These are phyloP conservation scores for Nematostella vectensis DNA, from an alignment of 92 coral and sea anemone species.

Conservation along the genomic window DNA sequence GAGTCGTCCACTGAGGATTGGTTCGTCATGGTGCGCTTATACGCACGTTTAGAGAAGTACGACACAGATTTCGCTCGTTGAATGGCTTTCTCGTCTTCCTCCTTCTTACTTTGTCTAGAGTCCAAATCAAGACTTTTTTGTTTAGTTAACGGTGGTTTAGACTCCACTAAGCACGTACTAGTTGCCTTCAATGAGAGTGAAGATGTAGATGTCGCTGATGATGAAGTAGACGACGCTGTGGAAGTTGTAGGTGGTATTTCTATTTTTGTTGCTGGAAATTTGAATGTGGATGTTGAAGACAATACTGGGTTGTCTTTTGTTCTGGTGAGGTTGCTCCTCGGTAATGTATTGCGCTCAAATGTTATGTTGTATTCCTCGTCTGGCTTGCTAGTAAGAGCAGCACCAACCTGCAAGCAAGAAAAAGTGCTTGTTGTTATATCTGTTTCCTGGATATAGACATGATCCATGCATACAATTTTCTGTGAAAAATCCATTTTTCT, in stretches of 20 bases:
- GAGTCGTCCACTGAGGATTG: not conserved
- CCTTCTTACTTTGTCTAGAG: slow-evolving; percentile 10
- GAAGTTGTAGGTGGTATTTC: not conserved
- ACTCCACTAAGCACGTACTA: not conserved
- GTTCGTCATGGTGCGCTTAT: slow-evolving; percentile 18
- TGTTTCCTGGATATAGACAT: too few relatives aligned
- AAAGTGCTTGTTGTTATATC: too few relatives aligned
- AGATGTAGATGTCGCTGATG: not conserved
- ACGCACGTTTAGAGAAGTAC: slow-evolving; percentile 33
- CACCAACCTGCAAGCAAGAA: slow-evolving; percentile 40
- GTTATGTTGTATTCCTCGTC: slow-evolving; percentile 56
- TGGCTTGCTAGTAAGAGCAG: slow-evolving; percentile 43
- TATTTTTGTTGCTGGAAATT: slow-evolving; percentile 3
- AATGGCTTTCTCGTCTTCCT: slow-evolving; percentile 23
- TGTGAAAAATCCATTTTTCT: too few relatives aligned
- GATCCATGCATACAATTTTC: too few relatives aligned
- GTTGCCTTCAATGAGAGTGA: not conserved
- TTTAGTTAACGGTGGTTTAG: slow-evolving; percentile 10
- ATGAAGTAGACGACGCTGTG: not conserved
- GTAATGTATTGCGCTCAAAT: slow-evolving; percentile 41
- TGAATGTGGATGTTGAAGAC: slow-evolving; percentile 6
- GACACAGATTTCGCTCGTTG: slow-evolving; percentile 40
- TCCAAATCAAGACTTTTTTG: slow-evolving; percentile 12
- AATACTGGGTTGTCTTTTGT: slow-evolving; percentile 2
- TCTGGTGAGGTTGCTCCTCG: slow-evolving; percentile 3